Evolutionary conservation across 2,888 invertebrate genomes (phyloP), one percentile per base, ranked within the genome.

Genomic region (Heliconius ethilla): DNA sequence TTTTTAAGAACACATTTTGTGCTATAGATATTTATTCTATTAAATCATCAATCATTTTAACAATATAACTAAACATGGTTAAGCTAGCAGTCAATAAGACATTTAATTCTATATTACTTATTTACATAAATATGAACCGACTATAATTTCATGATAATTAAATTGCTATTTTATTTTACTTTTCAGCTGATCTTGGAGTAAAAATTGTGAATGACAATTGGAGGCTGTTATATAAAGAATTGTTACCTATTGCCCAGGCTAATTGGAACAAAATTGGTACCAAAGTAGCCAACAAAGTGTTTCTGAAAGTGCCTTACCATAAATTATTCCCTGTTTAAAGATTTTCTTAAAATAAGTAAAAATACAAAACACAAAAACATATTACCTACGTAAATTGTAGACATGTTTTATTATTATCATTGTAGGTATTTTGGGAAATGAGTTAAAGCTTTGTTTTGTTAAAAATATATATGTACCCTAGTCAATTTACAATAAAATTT

Each of bases 151-250:
- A 3, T 70, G 15, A 27, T 45, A 7, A 70, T n/a, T 70, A 70
- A 45, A 25, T 40, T 45, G 1, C 11, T 22, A 10, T 62, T 81
- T 78, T 33, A 33, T 70, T 78, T 82, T 9, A 51, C 7, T 83
- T 95, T 95, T 74, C 91, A 96, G 96, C 95, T 79, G 90, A 93
- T 65, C 88, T 95, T 40, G 95, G 95, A 10, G 87, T 93, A 73
- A 87, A 87, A 37, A 95, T 96, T 82, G 91, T 94, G 1, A 96
- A 96, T 83, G 93, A 95, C 77, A 95, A 96, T 86, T 96, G 96
- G 96, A 93, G 95, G 80, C 82, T 93, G 3, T 84, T 96, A 59
- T 96, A 96, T 85, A 92, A 91, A 45, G 94, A 95, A 82, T 87
- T 96, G 84, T 85, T 96, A 75, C 96, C 96, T 0, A 92, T 90